Percentiles rank a stretch among this genome's conserved stretches.
These are phyloP conservation scores for Perca fluviatilis DNA, from an alignment of 2,113 vertebrate genomes.

Conservation along the genomic window DNA sequence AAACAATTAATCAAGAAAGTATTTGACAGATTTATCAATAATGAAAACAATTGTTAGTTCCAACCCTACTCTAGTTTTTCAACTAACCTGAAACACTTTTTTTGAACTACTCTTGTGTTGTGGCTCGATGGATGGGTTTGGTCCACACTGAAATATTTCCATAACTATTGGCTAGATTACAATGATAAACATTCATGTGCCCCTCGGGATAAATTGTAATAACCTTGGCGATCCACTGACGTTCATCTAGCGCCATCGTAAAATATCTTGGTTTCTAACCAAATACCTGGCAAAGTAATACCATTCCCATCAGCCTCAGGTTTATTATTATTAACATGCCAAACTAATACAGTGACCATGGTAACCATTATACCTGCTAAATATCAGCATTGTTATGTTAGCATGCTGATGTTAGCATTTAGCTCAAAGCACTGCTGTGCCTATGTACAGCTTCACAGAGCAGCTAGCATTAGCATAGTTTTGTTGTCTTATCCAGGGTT, in stretches of 20 bases:
- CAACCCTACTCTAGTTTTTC: neutral
- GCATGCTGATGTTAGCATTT: neutral
- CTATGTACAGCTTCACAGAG: neutral
- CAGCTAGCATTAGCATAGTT: neutral
- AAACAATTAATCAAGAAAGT: neutral
- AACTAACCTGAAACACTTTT: neutral
- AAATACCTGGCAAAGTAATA: neutral
- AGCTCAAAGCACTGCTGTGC: conserved; percentile 7
- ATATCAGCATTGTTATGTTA: neutral
- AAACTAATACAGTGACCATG: neutral
- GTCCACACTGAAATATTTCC: neutral
- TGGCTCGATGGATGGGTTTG: neutral
- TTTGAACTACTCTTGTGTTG: neutral
- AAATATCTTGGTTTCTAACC: neutral
- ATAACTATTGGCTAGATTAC: neutral
- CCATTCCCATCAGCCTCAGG: neutral
- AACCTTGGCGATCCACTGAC: neutral
- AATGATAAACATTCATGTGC: neutral
- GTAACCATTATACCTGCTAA: neutral
- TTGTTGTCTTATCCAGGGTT: neutral
- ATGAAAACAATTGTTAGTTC: neutral
- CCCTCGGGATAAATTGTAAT: neutral
- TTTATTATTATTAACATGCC: neutral
- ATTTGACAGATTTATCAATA: neutral
- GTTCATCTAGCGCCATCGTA: neutral